Conservation (phyloP, 2,797 vertebrate genomes). For the Enteromius trimaculatus region DNA sequence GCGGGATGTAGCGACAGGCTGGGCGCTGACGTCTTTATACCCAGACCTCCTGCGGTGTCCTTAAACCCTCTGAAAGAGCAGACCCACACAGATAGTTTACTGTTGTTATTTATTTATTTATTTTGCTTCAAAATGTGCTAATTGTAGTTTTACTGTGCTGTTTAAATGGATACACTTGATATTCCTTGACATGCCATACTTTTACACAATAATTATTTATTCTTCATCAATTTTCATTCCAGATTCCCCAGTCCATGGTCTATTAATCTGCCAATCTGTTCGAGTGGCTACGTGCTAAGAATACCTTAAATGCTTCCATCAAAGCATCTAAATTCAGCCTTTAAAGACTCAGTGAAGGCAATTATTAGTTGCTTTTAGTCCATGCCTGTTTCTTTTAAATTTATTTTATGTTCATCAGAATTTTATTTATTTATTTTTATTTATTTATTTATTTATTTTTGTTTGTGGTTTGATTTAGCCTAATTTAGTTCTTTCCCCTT, state of each 20-base stretch:
- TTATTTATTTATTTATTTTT: neutral
- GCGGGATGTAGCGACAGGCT: constrained; percentile 16
- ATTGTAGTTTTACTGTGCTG: neutral
- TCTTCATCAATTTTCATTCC: constrained; percentile 1
- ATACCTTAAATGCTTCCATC: constrained; percentile 11
- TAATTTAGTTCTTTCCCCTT: neutral
- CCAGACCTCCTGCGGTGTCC: constrained; percentile 17
- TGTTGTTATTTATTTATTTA: constrained; percentile 2
- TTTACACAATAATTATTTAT: constrained; percentile 1
- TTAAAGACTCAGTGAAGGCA: neutral
- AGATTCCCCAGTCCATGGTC: constrained; percentile 6
- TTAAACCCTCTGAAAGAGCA: constrained; percentile 32
- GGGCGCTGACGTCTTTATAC: constrained; percentile 42
- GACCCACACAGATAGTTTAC: neutral
- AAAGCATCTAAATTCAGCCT: constrained; percentile 1
- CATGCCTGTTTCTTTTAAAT: neutral
- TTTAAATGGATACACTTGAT: neutral
- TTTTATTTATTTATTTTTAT: neutral
- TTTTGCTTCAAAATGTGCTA: neutral
- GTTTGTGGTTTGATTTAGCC: neutral
- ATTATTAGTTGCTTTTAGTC: neutral
- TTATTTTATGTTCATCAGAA: no score
- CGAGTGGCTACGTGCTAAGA: constrained; percentile 11
- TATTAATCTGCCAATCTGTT: constrained; percentile 35
- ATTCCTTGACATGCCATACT: constrained; percentile 4